Conservation (phyloP, 2,113 vertebrate genomes). For the Microcebus tavaratra region DNA sequence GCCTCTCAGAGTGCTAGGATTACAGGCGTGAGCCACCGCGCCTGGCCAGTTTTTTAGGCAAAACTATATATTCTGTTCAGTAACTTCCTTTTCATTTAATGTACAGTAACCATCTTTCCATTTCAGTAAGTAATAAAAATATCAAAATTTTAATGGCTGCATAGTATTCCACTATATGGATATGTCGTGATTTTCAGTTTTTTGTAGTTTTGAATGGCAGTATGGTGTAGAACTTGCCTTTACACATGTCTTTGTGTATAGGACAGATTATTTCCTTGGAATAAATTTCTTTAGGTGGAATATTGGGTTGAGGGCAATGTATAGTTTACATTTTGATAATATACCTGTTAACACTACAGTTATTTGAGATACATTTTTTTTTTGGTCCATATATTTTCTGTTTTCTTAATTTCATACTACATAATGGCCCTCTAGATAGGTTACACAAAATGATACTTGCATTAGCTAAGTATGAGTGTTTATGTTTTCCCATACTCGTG, state of each 20-base stretch:
- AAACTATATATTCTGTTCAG: not conserved
- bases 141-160: slow-evolving; percentile 49
- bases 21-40: too few species aligned
- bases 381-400: not conserved
- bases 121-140: not conserved
- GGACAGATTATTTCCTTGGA: not conserved
- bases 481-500: not conserved
- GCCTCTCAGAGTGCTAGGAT: too few species aligned
- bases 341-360: not conserved
- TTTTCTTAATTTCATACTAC: not conserved
- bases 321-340: not conserved
- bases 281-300: not conserved
- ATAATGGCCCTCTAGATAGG: not conserved
- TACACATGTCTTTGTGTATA: not conserved
- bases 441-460: not conserved
- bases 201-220: not conserved
- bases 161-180: not conserved
- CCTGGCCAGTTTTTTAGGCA: not conserved
- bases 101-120: not conserved
- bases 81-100: slow-evolving; percentile 23
- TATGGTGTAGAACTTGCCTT: not conserved
- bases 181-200: not conserved
- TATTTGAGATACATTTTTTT: not conserved
- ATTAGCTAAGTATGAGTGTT: not conserved
- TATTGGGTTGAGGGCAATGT: not conserved